phyloP scores from a whole-genome alignment of 2,113 vertebrate species.

The Octodon degus region DNA sequence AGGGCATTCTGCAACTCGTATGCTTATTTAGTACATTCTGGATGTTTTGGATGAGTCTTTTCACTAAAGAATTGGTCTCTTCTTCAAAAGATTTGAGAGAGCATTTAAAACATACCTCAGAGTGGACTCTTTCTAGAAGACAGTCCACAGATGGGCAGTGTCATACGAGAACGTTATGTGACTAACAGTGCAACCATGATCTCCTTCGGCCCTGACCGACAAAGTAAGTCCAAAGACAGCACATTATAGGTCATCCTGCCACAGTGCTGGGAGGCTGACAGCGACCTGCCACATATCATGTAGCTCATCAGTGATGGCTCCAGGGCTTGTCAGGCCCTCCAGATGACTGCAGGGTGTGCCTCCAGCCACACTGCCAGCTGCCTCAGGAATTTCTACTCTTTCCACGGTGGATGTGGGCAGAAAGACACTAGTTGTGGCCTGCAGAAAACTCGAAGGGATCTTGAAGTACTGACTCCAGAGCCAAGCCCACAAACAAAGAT shows the following conservation, averaged over 20 bases:
- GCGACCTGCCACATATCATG: background rate
- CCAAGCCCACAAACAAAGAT: background rate
- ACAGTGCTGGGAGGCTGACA: background rate
- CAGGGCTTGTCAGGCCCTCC: accelerated
- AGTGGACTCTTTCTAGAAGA: background rate
- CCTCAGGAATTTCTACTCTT: background rate
- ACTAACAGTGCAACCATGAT: background rate
- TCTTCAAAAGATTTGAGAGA: background rate
- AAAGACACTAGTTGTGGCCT: background rate
- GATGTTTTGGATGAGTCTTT: background rate
- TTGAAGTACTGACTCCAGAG: background rate
- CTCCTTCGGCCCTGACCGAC: background rate
- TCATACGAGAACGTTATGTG: background rate
- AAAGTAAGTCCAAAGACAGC: background rate
- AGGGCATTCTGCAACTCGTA: background rate
- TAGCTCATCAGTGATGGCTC: background rate
- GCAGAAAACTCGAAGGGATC: background rate
- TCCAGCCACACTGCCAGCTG: background rate
- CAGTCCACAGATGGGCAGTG: background rate
- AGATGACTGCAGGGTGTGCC: no score
- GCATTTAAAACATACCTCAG: background rate
- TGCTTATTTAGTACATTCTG: background rate
- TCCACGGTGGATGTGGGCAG: background rate
- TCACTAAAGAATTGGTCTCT: background rate
- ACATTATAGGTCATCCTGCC: background rate